Conservation (phyloP, 1,140 invertebrate species). For the Drosophila ercepeae region DNA sequence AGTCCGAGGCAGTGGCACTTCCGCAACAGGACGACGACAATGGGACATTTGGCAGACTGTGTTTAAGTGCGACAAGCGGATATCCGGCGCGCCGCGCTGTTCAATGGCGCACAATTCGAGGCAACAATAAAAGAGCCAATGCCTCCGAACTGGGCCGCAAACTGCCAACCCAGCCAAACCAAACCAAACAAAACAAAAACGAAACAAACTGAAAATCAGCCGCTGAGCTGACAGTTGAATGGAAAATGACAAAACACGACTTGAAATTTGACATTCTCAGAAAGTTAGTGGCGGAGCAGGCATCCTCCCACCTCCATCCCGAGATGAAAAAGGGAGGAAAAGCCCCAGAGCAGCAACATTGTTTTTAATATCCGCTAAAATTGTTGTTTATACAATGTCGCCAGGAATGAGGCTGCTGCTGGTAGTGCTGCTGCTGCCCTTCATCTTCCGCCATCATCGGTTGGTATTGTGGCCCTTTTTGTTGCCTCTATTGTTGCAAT, state of each 20-base stretch:
- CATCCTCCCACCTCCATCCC: slow-evolving; percentile 1
- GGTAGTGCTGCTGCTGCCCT: slow-evolving; percentile 37
- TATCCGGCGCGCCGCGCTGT: slow-evolving; percentile 63
- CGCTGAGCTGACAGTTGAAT: slow-evolving; percentile 52
- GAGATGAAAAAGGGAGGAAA: slow-evolving; percentile 23
- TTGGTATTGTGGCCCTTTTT: slow-evolving; percentile 1
- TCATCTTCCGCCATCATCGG: slow-evolving; percentile 3
- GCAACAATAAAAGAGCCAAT: slow-evolving; percentile 16
- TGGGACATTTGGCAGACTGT: slow-evolving; percentile 31
- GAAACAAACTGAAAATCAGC: slow-evolving; percentile 19
- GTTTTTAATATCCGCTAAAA: slow-evolving; percentile 82
- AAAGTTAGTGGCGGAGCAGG: slow-evolving; percentile 26
- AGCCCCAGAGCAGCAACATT: slow-evolving; percentile 67
- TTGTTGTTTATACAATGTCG: slow-evolving; percentile 81
- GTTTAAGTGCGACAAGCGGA: slow-evolving; percentile 73
- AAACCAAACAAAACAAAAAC: slow-evolving; percentile 21
- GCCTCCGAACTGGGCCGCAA: slow-evolving; percentile 16
- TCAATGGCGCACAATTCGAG: slow-evolving; percentile 53
- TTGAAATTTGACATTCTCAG: slow-evolving; percentile 66
- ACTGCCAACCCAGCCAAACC: not conserved
- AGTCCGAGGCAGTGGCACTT: slow-evolving; percentile 37
- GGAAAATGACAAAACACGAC: slow-evolving; percentile 74
- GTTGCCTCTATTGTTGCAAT: slow-evolving; percentile 11
- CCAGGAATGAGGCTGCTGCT: slow-evolving; percentile 61
- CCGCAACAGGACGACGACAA: slow-evolving; percentile 21